Evolutionary conservation across 2,888 invertebrate species (phyloP), one percentile per base, ranked within the genome.

Genomic region (Lithodes maja): DNA sequence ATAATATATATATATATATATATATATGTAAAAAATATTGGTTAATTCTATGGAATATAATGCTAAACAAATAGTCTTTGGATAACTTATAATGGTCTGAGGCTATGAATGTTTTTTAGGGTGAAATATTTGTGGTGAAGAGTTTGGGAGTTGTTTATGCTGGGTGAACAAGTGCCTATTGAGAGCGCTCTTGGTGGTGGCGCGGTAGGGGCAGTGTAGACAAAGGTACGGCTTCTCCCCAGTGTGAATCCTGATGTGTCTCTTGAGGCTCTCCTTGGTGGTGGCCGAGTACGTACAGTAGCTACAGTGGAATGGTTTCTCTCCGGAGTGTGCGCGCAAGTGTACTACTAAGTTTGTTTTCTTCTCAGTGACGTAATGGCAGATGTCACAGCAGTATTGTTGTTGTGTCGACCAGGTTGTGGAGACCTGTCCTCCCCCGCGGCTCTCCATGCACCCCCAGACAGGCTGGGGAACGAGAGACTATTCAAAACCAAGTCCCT

Each of bases 121-220:
- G 12, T 61, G 61, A 12, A 61, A 61, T 12, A 61, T 12, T 12
- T 61, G 15, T 71, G 15, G 50, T 2, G 78, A n/a, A 52, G 77
- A 68, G 49, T 71, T 86, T 50, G 81, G 61, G 50, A 61, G 5
- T 52, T 49, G 2, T 53, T n/a, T n/a, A 55, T 88, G 87, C 69
- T 90, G 90, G 9, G 87, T 49, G 52, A 87, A n/a, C 3, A 90
- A 54, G 71, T 90, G 90, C 54, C 90, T 84, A 33, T 90, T 90
- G 74, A 90, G 69, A 49, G 87, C 87, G 17, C 90, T 90, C 78
- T 77, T 86, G 52, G 87, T 87, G 15, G 86, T 61, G 9, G 87
- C 84, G n/a, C 86, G 75, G 69, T 91, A 91, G 12, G 91, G 84
- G 74, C 90, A 90, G 50, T 84, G 81, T 0, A 84, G 81, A 54